Conservation (phyloP, 2,797 vertebrate species). For the Lutra lutra region DNA sequence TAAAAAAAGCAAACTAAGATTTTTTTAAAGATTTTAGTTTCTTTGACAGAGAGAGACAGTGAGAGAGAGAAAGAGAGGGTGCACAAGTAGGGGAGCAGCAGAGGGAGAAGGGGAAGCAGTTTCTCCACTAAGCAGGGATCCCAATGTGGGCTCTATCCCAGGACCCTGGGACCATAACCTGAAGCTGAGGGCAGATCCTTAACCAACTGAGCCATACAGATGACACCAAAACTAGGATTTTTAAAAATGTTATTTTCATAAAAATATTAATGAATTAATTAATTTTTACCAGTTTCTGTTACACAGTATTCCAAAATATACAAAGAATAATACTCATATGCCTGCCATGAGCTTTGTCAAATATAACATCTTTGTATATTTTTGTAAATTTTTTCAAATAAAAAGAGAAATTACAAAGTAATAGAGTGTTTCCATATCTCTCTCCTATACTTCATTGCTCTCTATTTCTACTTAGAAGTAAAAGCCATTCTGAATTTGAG, state of each 20-base stretch:
- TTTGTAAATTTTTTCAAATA: background rate
- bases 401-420: background rate
- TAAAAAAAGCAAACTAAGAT: background rate
- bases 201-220: too few relatives aligned
- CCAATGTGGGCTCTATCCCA: background rate
- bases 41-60: too few relatives aligned
- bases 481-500: background rate
- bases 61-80: too few relatives aligned
- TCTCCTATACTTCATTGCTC: background rate
- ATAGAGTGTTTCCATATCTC: background rate
- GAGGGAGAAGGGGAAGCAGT: too few relatives aligned
- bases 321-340: background rate
- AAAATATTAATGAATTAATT: background rate
- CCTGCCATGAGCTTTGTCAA: background rate
- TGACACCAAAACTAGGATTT: background rate
- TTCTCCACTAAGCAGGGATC: too few relatives aligned
- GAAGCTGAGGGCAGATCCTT: too few relatives aligned
- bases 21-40: too few relatives aligned
- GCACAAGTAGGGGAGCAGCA: too few relatives aligned
- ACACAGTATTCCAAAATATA: background rate
- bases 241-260: background rate
- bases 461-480: background rate
- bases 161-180: too few relatives aligned
- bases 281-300: background rate
- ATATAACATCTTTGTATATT: background rate